Percentiles rank a stretch among this genome's conserved stretches.
Evolutionary conservation across 2,113 vertebrate species (phyloP).

Genomic region (Hyperoodon ampullatus): DNA sequence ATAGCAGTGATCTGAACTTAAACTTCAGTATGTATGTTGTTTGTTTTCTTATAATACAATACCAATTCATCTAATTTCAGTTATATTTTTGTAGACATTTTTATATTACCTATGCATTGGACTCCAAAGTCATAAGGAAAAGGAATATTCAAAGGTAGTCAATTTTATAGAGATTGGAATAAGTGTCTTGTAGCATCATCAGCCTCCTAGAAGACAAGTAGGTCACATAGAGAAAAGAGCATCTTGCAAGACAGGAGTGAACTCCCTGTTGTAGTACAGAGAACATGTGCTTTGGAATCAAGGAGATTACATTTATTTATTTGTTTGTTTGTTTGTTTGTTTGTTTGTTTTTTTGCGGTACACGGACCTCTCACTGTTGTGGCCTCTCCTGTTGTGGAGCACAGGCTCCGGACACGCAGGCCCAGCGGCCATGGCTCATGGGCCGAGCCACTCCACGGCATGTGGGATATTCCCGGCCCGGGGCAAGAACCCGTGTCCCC

Average conservation of each 20-base stretch:
- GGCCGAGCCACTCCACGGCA: no score
- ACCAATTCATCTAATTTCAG: not conserved
- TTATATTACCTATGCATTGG: not conserved
- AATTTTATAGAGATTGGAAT: not conserved
- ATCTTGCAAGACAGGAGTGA: not conserved
- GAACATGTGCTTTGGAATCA: not conserved
- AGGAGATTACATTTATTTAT: not conserved
- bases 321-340: no score
- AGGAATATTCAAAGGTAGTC: not conserved
- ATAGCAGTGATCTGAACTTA: not conserved
- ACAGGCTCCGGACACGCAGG: no score
- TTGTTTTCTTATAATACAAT: not conserved
- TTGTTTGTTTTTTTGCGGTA: no score
- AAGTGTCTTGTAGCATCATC: rapidly evolving
- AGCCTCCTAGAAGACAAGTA: not conserved
- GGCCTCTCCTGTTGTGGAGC: no score
- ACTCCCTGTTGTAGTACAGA: rapidly evolving
- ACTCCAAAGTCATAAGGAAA: not conserved
- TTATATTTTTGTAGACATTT: not conserved
- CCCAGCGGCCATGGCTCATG: no score
- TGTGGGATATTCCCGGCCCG: no score
- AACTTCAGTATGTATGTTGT: not conserved
- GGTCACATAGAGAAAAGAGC: not conserved
- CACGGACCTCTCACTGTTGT: no score
- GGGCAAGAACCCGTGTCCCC: no score